Percentiles rank a stretch among this genome's conserved stretches.
Conservation (phyloP, 2,113 vertebrate species). For the Tragelaphus strepsiceros region DNA sequence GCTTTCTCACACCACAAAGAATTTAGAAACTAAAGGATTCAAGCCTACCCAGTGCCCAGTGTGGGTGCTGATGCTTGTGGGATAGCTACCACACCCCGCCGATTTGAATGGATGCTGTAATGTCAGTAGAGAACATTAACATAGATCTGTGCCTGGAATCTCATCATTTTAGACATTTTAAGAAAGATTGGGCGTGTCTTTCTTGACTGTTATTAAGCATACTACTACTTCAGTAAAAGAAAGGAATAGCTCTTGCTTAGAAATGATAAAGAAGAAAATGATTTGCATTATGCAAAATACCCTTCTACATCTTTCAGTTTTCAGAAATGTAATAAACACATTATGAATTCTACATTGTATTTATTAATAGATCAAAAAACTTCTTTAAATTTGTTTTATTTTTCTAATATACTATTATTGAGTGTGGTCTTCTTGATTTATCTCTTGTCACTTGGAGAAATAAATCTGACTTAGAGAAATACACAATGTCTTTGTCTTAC, state of each 20-base stretch:
- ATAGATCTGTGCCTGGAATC: not conserved
- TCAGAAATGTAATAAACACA: not conserved
- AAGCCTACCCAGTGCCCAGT: not conserved
- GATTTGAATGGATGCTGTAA: not conserved
- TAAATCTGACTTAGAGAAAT: not conserved
- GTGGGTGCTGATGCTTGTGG: not conserved
- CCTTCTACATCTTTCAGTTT: not conserved
- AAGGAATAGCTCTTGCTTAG: not conserved
- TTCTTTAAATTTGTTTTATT: not conserved
- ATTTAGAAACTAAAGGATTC: not conserved
- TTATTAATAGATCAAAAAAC: not conserved
- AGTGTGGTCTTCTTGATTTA: not conserved
- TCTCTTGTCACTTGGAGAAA: not conserved
- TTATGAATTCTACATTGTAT: not conserved
- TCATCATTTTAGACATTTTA: not conserved
- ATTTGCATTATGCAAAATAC: not conserved
- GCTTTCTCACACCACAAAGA: not conserved
- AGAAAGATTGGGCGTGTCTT: not conserved
- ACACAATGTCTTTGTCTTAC: slow-evolving; percentile 72
- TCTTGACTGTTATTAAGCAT: not conserved
- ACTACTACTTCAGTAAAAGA: not conserved
- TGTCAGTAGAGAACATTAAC: not conserved
- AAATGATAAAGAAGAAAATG: not conserved
- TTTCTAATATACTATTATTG: not conserved
- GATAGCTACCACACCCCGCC: fast-evolving